A percentile compares a stretch with the other conserved stretches of the same genome.
phyloP scores from a whole-genome alignment of 2,113 vertebrate species.

The Isurus oxyrinchus region DNA sequence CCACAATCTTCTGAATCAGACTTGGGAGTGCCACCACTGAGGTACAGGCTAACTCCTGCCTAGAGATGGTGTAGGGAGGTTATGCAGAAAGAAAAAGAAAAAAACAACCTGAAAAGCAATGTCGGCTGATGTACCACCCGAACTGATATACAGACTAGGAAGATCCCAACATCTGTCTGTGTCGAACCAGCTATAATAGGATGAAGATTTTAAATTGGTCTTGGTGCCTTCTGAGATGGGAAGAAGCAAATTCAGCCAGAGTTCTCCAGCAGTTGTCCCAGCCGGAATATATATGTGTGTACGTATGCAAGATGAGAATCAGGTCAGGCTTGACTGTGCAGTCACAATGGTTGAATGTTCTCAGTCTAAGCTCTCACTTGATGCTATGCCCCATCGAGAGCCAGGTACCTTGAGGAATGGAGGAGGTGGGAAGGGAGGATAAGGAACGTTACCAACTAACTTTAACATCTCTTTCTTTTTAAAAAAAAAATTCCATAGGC shows the following conservation, averaged over 20 bases:
- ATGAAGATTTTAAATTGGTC: background rate
- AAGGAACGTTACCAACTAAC: conserved; percentile 41
- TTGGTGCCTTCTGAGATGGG: background rate
- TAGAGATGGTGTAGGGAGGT: background rate
- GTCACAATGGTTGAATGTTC: background rate
- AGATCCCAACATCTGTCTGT: background rate
- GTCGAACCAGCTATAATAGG: background rate
- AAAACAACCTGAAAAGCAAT: background rate
- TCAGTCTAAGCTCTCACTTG: conserved; percentile 37
- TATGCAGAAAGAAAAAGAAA: background rate
- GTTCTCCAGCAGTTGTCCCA: background rate
- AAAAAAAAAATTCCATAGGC: conserved; percentile 43
- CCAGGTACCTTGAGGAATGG: background rate
- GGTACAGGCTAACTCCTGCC: background rate
- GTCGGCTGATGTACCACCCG: background rate
- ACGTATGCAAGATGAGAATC: background rate
- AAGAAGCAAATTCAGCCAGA: background rate
- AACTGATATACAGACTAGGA: background rate
- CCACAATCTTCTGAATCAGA: background rate
- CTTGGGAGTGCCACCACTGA: background rate
- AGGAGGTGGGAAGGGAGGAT: conserved; percentile 36
- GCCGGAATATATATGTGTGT: background rate
- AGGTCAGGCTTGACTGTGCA: background rate
- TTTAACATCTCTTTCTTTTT: background rate
- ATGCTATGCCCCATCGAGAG: background rate